These are phyloP conservation scores for Orussus abietinus DNA, from an alignment of 1,140 invertebrate species.

Conservation along the genomic window DNA sequence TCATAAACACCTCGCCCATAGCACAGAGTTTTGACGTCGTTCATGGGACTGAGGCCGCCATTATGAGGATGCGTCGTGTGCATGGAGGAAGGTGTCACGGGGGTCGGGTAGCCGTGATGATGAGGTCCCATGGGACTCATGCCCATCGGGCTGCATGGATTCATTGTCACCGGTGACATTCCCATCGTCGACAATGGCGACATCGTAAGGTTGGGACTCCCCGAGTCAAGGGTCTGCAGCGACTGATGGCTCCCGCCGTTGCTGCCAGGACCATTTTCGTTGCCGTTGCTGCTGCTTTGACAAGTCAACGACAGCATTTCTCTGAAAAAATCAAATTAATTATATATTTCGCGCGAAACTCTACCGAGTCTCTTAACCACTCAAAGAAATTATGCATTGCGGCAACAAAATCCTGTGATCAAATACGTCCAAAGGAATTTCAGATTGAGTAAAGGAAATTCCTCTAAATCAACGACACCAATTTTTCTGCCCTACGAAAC, in stretches of 20 bases:
- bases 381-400: too few relatives aligned
- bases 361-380: too few relatives aligned
- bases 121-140: slow-evolving; percentile 45
- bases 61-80: slow-evolving; percentile 40
- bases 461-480: too few relatives aligned
- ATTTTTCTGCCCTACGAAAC: too few relatives aligned
- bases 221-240: slow-evolving; percentile 38
- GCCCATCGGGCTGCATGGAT: slow-evolving; percentile 43
- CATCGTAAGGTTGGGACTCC: slow-evolving; percentile 41
- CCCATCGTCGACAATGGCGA: slow-evolving; percentile 45
- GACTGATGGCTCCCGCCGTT: slow-evolving; percentile 33
- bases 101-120: slow-evolving; percentile 44
- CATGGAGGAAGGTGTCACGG: slow-evolving; percentile 43
- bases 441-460: too few relatives aligned
- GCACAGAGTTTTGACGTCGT: slow-evolving; percentile 43
- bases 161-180: slow-evolving; percentile 45
- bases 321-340: slow-evolving; percentile 22
- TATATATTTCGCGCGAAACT: too few relatives aligned
- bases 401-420: too few relatives aligned
- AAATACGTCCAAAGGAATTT: too few relatives aligned
- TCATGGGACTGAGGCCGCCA: slow-evolving; percentile 44
- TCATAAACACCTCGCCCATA: slow-evolving; percentile 48
- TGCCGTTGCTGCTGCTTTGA: slow-evolving; percentile 22
- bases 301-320: slow-evolving; percentile 41
- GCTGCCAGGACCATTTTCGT: slow-evolving; percentile 16